These are phyloP conservation scores for Amphilophus citrinellus DNA, from an alignment of 2,113 vertebrate species.

Conservation along the genomic window DNA sequence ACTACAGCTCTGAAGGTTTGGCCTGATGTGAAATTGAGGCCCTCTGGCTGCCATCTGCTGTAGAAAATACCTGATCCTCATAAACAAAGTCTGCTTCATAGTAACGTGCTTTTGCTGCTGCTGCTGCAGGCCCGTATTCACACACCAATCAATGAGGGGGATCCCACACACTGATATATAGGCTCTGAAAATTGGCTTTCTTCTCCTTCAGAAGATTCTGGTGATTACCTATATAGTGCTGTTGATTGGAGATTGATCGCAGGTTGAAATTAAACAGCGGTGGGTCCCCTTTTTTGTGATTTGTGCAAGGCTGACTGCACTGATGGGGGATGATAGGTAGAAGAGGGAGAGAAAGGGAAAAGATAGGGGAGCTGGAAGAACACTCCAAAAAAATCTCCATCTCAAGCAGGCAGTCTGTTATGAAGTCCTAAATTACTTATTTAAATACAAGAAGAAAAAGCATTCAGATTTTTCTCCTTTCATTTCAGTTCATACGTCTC, in stretches of 20 bases:
- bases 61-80: conserved; percentile 58
- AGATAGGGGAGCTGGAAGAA: not conserved
- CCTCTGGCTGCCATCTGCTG: conserved; percentile 54
- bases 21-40: conserved; percentile 48
- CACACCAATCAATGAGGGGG: conserved; percentile 71
- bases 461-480: not conserved
- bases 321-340: conserved; percentile 39
- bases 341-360: not conserved
- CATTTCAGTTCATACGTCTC: not conserved
- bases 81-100: conserved; percentile 64
- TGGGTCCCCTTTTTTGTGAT: conserved; percentile 50
- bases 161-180: conserved; percentile 56
- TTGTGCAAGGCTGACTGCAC: conserved; percentile 45
- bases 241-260: conserved; percentile 80
- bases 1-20: not conserved
- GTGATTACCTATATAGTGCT: conserved; percentile 70
- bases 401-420: not conserved
- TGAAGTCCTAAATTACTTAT: conserved; percentile 14
- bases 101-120: not conserved
- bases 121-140: conserved; percentile 57
- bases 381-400: conserved; percentile 43
- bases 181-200: conserved; percentile 71
- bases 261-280: conserved; percentile 67
- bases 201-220: conserved; percentile 66
- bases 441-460: conserved; percentile 13